A percentile compares a stretch with the other conserved stretches of the same genome.
Evolutionary conservation across 23 tunicate species (phyloP).

Genomic region (Phallusia fumigata): DNA sequence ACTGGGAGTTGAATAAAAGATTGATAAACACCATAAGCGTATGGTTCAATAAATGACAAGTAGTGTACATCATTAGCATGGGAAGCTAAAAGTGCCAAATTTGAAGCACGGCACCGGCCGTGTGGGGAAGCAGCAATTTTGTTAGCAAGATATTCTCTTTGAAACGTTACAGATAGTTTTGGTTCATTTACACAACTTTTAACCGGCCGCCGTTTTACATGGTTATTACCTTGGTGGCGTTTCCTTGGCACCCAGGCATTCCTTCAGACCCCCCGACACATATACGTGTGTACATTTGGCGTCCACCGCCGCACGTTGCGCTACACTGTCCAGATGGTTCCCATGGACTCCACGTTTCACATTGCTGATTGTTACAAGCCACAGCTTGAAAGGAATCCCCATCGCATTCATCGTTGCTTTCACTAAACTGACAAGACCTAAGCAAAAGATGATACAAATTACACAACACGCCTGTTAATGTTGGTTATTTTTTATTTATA

Average conservation of each 20-base stretch:
- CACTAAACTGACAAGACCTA: background rate
- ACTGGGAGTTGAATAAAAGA: background rate
- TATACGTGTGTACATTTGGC: slow-evolving; percentile 28
- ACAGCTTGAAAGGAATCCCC: slow-evolving; percentile 20
- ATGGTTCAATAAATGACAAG: no score
- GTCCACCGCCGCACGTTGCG: slow-evolving; percentile 69
- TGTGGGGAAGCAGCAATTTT: no score
- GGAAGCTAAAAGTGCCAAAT: no score
- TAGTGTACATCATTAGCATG: no score
- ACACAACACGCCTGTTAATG: no score
- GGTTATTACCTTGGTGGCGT: slow-evolving; percentile 18
- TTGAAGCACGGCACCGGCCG: no score
- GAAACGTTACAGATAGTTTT: no score
- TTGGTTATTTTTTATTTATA: no score
- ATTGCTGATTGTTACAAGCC: slow-evolving; percentile 29
- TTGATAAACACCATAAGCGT: background rate
- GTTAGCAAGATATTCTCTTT: no score
- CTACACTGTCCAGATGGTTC: slow-evolving; percentile 31
- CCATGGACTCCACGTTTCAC: slow-evolving; percentile 57
- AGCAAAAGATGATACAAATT: no score
- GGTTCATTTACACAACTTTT: no score
- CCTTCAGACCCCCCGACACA: slow-evolving; percentile 51
- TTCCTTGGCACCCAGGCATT: slow-evolving; percentile 54
- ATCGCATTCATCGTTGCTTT: slow-evolving; percentile 47
- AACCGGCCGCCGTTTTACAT: no score